phyloP scores from a whole-genome alignment of 2,113 vertebrate species.

The Murina feae region DNA sequence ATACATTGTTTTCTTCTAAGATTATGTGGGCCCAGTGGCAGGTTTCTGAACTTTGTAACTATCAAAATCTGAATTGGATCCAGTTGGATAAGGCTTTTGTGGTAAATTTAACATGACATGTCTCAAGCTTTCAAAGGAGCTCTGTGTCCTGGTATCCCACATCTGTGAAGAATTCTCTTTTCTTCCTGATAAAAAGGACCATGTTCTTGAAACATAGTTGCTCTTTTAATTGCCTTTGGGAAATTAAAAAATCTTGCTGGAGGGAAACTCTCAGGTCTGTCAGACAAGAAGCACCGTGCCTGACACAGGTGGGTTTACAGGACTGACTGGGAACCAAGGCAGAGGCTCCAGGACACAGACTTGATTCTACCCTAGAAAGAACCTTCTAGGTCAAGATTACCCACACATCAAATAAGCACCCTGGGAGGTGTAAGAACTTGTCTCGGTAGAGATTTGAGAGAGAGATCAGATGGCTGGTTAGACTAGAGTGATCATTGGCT shows the following conservation, averaged over 20 bases:
- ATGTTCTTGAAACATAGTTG: background rate
- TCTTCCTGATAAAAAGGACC: background rate
- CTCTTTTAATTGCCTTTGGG: background rate
- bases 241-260: background rate
- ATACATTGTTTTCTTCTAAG: too few species aligned
- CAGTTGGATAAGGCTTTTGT: background rate
- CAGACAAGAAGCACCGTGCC: background rate
- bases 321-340: background rate
- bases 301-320: background rate
- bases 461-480: background rate
- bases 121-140: background rate
- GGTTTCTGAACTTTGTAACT: background rate
- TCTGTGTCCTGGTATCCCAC: background rate
- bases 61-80: background rate
- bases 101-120: background rate
- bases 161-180: background rate
- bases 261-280: background rate
- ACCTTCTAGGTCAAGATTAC: background rate
- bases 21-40: accelerated
- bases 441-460: background rate
- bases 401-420: background rate
- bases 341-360: background rate
- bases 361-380: background rate
- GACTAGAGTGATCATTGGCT: background rate
- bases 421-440: background rate